Conservation (phyloP, 2,888 invertebrate species). For the Crocallis elinguaria region DNA sequence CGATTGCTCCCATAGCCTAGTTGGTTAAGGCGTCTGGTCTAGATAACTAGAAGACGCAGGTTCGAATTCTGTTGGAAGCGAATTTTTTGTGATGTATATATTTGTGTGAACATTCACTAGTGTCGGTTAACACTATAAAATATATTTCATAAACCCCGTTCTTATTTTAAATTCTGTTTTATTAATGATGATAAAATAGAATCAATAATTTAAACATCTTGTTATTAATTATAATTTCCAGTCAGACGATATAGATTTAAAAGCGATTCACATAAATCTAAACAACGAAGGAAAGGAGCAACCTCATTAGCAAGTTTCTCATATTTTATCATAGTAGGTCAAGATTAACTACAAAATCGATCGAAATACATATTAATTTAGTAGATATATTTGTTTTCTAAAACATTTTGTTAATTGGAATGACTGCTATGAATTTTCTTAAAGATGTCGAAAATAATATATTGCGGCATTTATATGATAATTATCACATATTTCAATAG, state of each 20-base stretch:
- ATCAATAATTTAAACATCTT: too few species aligned
- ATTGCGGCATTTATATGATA: constrained; percentile 10
- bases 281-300: constrained; percentile 4
- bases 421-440: constrained; percentile 7
- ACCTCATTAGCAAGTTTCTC: constrained; percentile 14
- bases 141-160: too few species aligned
- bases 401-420: constrained; percentile 13
- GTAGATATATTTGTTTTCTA: constrained; percentile 14
- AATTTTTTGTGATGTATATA: too few species aligned
- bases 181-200: too few species aligned
- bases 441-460: constrained; percentile 10
- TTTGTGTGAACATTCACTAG: too few species aligned
- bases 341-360: constrained; percentile 36
- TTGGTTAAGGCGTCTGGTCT: too few species aligned
- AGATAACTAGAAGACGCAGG: too few species aligned
- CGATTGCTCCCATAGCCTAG: too few species aligned
- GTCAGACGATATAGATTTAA: not conserved
- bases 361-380: constrained; percentile 36
- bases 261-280: constrained; percentile 1
- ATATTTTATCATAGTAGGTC: constrained; percentile 26
- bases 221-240: too few species aligned
- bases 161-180: too few species aligned
- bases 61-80: too few species aligned
- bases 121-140: too few species aligned
- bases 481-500: constrained; percentile 17